Percentiles rank a stretch among this genome's conserved stretches.
These are phyloP conservation scores for Galeopterus variegatus DNA, from an alignment of 2,113 vertebrate species.

Conservation along the genomic window DNA sequence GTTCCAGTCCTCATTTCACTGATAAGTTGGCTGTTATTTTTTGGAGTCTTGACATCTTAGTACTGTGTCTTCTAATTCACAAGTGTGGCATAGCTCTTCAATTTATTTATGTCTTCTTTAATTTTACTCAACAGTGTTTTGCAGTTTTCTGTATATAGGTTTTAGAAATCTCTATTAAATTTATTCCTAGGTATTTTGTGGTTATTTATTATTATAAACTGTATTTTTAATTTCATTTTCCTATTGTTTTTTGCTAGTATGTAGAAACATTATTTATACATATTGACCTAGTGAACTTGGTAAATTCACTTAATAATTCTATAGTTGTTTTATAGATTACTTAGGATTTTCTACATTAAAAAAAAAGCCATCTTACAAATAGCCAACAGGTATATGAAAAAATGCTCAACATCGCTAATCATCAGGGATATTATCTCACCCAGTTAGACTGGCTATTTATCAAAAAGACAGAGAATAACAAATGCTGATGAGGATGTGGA, in stretches of 20 bases:
- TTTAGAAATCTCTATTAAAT: slow-evolving; percentile 17
- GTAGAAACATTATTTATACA: neutral
- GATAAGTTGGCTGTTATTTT: neutral
- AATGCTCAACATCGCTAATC: no score
- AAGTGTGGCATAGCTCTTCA: neutral
- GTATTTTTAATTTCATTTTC: slow-evolving; percentile 32
- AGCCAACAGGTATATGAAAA: no score
- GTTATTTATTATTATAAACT: neutral
- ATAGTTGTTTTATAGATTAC: neutral
- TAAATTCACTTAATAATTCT: slow-evolving; percentile 32
- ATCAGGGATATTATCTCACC: no score
- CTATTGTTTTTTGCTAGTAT: neutral
- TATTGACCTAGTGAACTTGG: neutral
- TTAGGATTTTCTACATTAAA: neutral
- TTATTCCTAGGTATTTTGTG: slow-evolving; percentile 17
- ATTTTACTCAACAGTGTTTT: neutral
- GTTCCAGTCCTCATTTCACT: neutral
- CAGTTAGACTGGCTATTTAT: no score
- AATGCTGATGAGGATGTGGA: no score
- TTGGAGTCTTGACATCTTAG: neutral
- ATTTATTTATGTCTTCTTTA: neutral
- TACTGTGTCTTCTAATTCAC: neutral
- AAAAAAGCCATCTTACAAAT: neutral
- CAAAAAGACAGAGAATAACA: no score
- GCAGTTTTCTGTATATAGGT: neutral